A percentile compares a stretch with the other conserved stretches of the same genome.
These are phyloP conservation scores for Dendrophyllia cribrosa DNA, from an alignment of 64 coral and sea anemone species.

Conservation along the genomic window DNA sequence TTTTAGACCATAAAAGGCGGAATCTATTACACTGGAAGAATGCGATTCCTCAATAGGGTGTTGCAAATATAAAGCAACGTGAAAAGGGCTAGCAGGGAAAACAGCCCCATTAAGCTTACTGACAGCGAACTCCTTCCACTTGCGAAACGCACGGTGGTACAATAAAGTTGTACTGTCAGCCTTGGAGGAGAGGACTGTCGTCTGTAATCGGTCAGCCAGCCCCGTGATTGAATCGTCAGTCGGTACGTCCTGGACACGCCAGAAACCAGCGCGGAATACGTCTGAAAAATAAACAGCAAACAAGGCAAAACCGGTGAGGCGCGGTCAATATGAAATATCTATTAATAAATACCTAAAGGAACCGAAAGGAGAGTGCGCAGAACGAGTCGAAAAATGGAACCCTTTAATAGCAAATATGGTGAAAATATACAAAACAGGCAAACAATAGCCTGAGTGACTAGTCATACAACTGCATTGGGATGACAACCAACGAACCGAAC, in stretches of 20 bases:
- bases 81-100: constrained; percentile 45
- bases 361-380: no score
- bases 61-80: constrained; percentile 46
- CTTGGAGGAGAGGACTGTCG: constrained; percentile 13
- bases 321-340: no score
- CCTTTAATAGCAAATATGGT: background rate
- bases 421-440: background rate
- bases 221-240: background rate
- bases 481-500: background rate
- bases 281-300: background rate
- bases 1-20: no score
- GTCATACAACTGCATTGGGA: background rate
- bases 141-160: constrained; percentile 9
- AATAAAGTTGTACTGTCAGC: constrained; percentile 1
- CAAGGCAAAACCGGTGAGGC: no score
- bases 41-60: constrained; percentile 30
- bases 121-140: constrained; percentile 36
- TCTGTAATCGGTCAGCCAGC: constrained; percentile 19
- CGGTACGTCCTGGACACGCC: background rate
- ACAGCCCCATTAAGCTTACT: background rate
- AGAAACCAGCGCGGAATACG: constrained; percentile 11
- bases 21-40: constrained; percentile 20
- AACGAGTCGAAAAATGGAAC: background rate
- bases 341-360: no score
- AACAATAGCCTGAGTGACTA: background rate